Base-by-base conservation (phyloP, 2,888 invertebrate genomes). In the Bursaphelenchus okinawaensis region DNA sequence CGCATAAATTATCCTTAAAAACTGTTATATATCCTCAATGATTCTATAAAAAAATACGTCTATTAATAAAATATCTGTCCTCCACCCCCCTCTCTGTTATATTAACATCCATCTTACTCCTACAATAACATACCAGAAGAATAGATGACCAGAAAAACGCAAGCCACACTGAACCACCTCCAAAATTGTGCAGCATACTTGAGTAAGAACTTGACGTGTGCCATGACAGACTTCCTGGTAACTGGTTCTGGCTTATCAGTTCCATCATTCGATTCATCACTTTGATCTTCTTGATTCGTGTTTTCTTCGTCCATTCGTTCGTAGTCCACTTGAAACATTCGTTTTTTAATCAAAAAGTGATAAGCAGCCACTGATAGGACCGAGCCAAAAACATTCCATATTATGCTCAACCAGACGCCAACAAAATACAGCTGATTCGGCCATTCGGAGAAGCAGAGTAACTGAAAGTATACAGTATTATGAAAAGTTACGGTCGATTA, bases 81-180 rank as follows among this genome's bases (percentile, higher is more conserved):
- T n/a, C n/a, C n/a, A n/a, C n/a, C n/a, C n/a, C n/a, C n/a, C n/a
- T n/a, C n/a, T n/a, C n/a, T n/a, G n/a, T n/a, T n/a, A n/a, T n/a
- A n/a, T n/a, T n/a, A n/a, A n/a, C n/a, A n/a, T n/a, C n/a, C n/a
- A n/a, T n/a, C n/a, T n/a, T n/a, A 16, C n/a, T 8, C 16, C 12
- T 8, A 24, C 12, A 12, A n/a, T 12, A n/a, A 52, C 54, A n/a
- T 51, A 77, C 80, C 78, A 1, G 66, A 51, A 20, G 81, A 75
- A 58, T 82, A 81, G 50, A 79, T 62, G 19, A 67, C 65, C 23
- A 81, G 71, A 64, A 79, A 80, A 29, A 73, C 22, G 58, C 82
- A 80, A 3, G 79, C 81, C 7, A 66, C 23, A 0, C 67, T 24
- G 58, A 81, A 79, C 79, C 78, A 79, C 9, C 55, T 56, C 75